Percentiles rank a stretch among this genome's conserved stretches.
phyloP scores from a whole-genome alignment of 1,140 invertebrate species.

The Zaprionus kolodkinae region DNA sequence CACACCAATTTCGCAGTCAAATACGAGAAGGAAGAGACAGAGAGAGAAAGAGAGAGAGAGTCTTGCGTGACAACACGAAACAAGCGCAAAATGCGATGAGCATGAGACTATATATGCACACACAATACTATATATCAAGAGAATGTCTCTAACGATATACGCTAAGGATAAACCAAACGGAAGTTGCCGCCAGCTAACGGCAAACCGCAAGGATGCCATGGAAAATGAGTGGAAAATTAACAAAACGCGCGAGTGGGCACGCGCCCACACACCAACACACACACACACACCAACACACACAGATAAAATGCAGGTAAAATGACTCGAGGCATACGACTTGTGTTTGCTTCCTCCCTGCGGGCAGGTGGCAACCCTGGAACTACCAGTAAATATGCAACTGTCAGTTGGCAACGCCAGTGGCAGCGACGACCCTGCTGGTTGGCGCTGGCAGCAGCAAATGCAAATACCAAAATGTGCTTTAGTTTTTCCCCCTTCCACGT shows the following conservation, averaged over 20 bases:
- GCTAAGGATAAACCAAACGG: constrained; percentile 30
- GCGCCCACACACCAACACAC: constrained; percentile 22
- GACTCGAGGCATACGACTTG: constrained; percentile 31
- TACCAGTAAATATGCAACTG: constrained; percentile 26
- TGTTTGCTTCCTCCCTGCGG: not conserved
- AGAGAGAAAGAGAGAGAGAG: constrained; percentile 13
- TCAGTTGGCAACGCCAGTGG: not conserved
- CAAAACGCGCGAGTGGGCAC: constrained; percentile 59
- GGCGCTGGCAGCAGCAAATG: constrained; percentile 57
- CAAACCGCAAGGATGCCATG: constrained; percentile 52
- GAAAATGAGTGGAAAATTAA: constrained; percentile 80
- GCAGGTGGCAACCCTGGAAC: constrained; percentile 6
- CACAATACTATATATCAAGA: constrained; percentile 1
- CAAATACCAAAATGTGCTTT: constrained; percentile 59
- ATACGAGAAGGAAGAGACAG: constrained; percentile 29
- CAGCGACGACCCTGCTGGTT: constrained; percentile 37
- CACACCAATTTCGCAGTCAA: constrained; percentile 73
- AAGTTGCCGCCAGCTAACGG: constrained; percentile 15
- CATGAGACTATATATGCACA: constrained; percentile 42
- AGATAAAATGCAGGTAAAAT: constrained; percentile 66
- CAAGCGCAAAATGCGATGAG: constrained; percentile 63
- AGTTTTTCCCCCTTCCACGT: not conserved
- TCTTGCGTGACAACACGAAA: constrained; percentile 79
- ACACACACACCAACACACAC: constrained; percentile 19
- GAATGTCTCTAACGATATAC: not conserved